Percentiles rank a stretch among this genome's conserved stretches.
Evolutionary conservation across 2,888 invertebrate genomes (phyloP).

Genomic region (Torymus aiolomorphi): DNA sequence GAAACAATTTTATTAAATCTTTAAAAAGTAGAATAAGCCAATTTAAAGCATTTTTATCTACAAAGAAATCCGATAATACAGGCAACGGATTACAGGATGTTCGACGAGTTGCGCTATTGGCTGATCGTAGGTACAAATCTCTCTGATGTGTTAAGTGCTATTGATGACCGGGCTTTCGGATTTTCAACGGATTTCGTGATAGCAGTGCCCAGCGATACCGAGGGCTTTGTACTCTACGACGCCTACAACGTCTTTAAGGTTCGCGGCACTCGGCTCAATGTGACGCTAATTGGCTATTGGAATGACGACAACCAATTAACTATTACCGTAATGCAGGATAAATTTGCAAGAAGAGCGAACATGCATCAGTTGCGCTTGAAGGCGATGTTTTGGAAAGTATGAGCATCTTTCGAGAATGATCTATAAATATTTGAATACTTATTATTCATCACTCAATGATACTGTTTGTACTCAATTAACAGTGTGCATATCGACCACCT

Average conservation of each 20-base stretch:
- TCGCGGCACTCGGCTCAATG: no score
- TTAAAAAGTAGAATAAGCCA: no score
- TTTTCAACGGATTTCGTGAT: constrained; percentile 32
- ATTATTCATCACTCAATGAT: neutral
- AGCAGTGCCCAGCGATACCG: neutral
- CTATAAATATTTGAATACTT: neutral
- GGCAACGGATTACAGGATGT: constrained; percentile 27
- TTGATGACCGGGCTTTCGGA: constrained; percentile 36
- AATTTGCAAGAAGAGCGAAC: constrained; percentile 7
- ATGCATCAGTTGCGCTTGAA: constrained; percentile 14
- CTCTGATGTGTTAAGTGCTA: neutral
- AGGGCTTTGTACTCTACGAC: no score
- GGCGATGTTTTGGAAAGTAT: constrained; percentile 26
- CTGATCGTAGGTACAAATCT: constrained; percentile 18
- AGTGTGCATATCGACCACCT: constrained; percentile 13
- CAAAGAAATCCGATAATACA: neutral
- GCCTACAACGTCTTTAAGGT: no score
- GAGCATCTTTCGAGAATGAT: neutral
- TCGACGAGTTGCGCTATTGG: constrained; percentile 30
- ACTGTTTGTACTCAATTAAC: neutral
- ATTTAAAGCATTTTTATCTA: no score
- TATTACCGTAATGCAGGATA: no score
- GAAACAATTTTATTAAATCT: no score
- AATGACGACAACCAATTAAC: no score
- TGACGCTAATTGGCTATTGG: no score